phyloP scores from a whole-genome alignment of 2,797 vertebrate genomes.

The Poeciliopsis turneri region DNA sequence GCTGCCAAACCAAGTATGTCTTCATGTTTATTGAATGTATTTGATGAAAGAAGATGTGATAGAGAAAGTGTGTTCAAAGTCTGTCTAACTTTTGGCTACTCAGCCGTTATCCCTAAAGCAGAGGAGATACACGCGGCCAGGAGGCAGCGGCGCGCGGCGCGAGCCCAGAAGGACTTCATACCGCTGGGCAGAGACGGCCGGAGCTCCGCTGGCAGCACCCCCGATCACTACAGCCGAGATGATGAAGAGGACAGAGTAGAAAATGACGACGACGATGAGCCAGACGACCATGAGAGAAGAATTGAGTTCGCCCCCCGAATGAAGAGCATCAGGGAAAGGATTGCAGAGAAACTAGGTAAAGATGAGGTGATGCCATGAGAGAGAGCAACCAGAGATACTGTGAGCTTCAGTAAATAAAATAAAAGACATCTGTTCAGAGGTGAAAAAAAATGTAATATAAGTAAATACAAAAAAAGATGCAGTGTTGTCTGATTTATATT shows the following conservation, averaged over 20 bases:
- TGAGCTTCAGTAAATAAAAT: not conserved
- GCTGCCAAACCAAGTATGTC: slow-evolving; percentile 58
- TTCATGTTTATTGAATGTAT: slow-evolving; percentile 1
- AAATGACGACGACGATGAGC: slow-evolving; percentile 81
- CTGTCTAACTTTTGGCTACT: slow-evolving; percentile 18
- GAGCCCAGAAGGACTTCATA: slow-evolving; percentile 83
- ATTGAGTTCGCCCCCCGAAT: slow-evolving; percentile 85
- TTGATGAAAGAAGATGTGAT: not conserved
- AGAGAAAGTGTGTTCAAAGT: not conserved
- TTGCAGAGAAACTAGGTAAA: slow-evolving; percentile 86
- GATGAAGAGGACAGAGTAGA: slow-evolving; percentile 78
- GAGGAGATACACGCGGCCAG: slow-evolving; percentile 79
- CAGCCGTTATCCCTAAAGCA: slow-evolving; percentile 83
- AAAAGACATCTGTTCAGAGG: not conserved
- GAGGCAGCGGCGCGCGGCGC: slow-evolving; percentile 78
- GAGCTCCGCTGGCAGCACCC: slow-evolving; percentile 62
- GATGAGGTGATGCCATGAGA: not conserved
- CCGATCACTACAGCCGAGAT: slow-evolving; percentile 69
- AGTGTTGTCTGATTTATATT: not conserved
- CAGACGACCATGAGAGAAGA: slow-evolving; percentile 83
- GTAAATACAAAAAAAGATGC: not conserved
- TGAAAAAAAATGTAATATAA: not conserved
- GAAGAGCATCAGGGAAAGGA: slow-evolving; percentile 85
- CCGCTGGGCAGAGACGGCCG: slow-evolving; percentile 74
- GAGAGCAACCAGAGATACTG: not conserved